Evolutionary conservation across 2,888 invertebrate species (phyloP).

Genomic region (Harpagoxenus sublaevis): DNA sequence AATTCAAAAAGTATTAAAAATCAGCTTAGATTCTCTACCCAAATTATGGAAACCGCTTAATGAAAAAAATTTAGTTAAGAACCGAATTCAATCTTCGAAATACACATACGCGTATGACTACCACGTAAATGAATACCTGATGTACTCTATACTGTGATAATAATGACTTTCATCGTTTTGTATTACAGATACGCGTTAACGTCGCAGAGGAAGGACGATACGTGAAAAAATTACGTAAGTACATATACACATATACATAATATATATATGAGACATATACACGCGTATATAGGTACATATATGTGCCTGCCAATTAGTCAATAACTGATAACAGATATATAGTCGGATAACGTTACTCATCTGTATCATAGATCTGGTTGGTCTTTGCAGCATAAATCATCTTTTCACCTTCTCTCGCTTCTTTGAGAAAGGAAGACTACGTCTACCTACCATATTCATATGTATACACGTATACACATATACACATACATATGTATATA

Average conservation of each 20-base stretch:
- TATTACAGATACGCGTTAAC: conserved; percentile 71
- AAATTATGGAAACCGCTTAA: no score
- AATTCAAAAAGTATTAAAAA: no score
- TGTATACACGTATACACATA: neutral
- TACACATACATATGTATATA: neutral
- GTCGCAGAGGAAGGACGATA: conserved; percentile 49
- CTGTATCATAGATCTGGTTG: conserved; percentile 39
- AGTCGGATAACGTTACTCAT: conserved; percentile 45
- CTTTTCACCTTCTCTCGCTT: conserved; percentile 32
- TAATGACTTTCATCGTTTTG: conserved; percentile 64
- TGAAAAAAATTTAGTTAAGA: no score
- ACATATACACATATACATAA: neutral
- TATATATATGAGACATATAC: neutral
- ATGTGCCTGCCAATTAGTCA: conserved; percentile 47
- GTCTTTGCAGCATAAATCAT: neutral
- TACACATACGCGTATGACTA: conserved; percentile 7
- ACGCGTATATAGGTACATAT: neutral
- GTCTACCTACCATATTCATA: neutral
- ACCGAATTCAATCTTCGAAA: conserved; percentile 64
- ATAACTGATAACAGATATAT: conserved; percentile 66
- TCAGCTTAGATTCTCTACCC: no score
- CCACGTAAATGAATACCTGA: neutral
- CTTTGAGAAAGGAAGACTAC: conserved; percentile 21
- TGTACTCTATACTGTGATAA: conserved; percentile 44
- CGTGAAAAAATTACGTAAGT: conserved; percentile 75